phyloP scores from a whole-genome alignment of 2,113 vertebrate species.

The Melanerpes formicivorus region DNA sequence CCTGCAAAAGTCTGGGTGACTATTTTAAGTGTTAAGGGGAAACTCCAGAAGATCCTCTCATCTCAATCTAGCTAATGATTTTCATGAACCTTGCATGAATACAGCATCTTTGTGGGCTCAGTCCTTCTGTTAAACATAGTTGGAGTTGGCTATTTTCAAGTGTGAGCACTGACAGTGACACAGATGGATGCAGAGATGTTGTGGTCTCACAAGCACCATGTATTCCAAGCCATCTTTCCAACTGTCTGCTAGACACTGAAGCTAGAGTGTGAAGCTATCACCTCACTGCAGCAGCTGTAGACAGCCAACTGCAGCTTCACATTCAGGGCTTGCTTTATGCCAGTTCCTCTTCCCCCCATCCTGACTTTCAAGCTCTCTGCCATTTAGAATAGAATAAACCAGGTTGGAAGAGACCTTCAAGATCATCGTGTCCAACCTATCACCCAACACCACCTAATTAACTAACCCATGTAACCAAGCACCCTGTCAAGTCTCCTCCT shows the following conservation, averaged over 20 bases:
- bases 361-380: neutral
- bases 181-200: neutral
- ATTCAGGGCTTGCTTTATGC: neutral
- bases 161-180: neutral
- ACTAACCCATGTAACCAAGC: no score
- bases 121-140: rapidly evolving
- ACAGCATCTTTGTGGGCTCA: neutral
- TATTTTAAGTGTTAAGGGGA: neutral
- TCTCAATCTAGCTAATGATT: neutral
- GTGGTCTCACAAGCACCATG: neutral
- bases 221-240: neutral
- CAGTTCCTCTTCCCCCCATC: neutral
- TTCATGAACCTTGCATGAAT: neutral
- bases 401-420: no score
- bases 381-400: no score
- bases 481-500: no score
- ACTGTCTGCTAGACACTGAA: rapidly evolving
- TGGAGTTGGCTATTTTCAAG: neutral
- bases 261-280: neutral
- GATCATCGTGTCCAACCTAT: no score
- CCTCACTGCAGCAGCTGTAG: neutral
- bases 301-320: neutral
- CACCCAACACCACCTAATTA: no score
- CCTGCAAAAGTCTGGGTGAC: neutral
- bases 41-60: neutral